phyloP scores from a whole-genome alignment of 2,797 vertebrate genomes.

The Anguilla marmorata region DNA sequence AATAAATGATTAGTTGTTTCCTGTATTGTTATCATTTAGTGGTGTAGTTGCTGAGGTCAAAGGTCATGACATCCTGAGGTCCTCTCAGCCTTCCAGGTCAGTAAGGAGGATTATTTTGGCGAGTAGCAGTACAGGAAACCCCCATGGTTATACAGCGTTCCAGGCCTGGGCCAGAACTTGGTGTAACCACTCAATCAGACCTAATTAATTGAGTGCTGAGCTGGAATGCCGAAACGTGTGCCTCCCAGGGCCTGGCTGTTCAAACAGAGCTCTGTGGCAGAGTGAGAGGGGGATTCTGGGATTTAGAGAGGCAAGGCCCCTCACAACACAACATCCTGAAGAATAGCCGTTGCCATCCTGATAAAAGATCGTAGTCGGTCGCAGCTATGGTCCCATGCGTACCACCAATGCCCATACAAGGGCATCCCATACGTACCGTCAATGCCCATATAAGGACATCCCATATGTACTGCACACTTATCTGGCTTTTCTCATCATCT shows the following conservation, averaged over 20 bases:
- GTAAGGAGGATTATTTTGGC: not conserved
- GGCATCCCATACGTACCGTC: constrained; percentile 27
- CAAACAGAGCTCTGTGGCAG: not conserved
- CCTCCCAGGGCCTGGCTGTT: not conserved
- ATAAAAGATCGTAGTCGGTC: not conserved
- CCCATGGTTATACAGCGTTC: not conserved
- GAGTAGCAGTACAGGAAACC: not conserved
- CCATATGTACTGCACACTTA: constrained; percentile 24
- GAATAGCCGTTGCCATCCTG: not conserved
- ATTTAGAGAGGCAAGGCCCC: not conserved
- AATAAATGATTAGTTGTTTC: not conserved
- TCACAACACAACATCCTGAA: not conserved
- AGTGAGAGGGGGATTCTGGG: not conserved
- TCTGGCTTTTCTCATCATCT: constrained; percentile 52
- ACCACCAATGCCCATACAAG: constrained; percentile 47
- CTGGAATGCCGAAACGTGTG: not conserved
- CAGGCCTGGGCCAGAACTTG: not conserved
- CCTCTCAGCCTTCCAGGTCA: not conserved
- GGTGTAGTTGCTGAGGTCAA: not conserved
- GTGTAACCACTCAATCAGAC: not conserved
- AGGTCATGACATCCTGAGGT: not conserved
- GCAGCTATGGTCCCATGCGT: no score
- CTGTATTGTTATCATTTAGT: not conserved
- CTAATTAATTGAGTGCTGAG: not conserved
- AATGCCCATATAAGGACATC: constrained; percentile 52